These are phyloP conservation scores for Netelia virgata DNA, from an alignment of 2,888 invertebrate genomes.

Conservation along the genomic window DNA sequence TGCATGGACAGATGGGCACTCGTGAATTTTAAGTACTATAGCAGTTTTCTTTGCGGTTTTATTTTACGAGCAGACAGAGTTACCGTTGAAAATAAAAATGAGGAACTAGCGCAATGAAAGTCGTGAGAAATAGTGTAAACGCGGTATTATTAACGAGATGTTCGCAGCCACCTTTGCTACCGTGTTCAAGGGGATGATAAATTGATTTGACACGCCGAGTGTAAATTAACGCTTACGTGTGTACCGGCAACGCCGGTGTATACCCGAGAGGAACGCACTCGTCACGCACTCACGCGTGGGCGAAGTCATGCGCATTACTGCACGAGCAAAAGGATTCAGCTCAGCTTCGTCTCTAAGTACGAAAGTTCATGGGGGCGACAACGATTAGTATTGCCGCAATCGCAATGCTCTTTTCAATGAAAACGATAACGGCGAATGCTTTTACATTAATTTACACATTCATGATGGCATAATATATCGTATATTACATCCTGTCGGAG, in stretches of 20 bases:
- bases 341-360: slow-evolving; percentile 42
- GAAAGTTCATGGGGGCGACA: slow-evolving; percentile 68
- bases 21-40: too few relatives aligned
- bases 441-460: slow-evolving; percentile 54
- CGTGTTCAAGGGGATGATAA: slow-evolving; percentile 52
- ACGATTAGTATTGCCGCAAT: slow-evolving; percentile 65
- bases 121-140: slow-evolving; percentile 26
- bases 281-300: slow-evolving; percentile 55
- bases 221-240: slow-evolving; percentile 54
- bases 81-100: not conserved
- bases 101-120: slow-evolving; percentile 11
- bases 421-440: slow-evolving; percentile 31
- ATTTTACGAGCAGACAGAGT: too few relatives aligned
- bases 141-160: slow-evolving; percentile 20
- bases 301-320: slow-evolving; percentile 41
- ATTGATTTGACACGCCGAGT: slow-evolving; percentile 53
- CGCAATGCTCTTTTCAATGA: slow-evolving; percentile 33
- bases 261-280: slow-evolving; percentile 50
- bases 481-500: slow-evolving; percentile 39
- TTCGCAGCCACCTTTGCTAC: slow-evolving; percentile 41
- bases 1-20: too few relatives aligned
- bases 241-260: not conserved
- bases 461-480: slow-evolving; percentile 49
- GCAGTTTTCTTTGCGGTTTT: too few relatives aligned
- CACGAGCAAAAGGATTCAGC: slow-evolving; percentile 42